A percentile compares a stretch with the other conserved stretches of the same genome.
Conservation (phyloP, 2,113 vertebrate species). For the Amia ocellicauda region DNA sequence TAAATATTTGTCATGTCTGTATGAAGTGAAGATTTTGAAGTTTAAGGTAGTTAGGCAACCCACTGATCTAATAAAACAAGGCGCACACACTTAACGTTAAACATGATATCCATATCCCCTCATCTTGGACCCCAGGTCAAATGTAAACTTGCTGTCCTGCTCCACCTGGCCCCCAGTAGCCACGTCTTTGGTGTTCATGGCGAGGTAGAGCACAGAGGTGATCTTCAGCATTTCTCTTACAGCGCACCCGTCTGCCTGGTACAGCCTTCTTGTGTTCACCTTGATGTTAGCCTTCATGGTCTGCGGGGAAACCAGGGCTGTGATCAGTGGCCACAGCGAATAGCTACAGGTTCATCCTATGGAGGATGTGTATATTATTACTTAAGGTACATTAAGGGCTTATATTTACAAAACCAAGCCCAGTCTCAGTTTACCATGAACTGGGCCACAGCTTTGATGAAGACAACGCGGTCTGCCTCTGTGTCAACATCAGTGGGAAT, state of each 20-base stretch:
- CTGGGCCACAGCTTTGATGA: conserved; percentile 90
- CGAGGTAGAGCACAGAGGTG: conserved; percentile 81
- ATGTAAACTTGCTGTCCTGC: conserved; percentile 86
- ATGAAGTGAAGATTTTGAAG: too few relatives aligned
- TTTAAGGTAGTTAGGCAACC: too few relatives aligned
- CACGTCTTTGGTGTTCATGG: conserved; percentile 84
- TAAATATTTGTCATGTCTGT: too few relatives aligned
- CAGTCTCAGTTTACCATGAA: conserved; percentile 78
- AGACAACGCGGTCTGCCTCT: conserved; percentile 89
- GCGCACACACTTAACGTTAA: too few relatives aligned
- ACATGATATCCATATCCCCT: conserved; percentile 24
- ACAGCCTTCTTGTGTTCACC: conserved; percentile 90
- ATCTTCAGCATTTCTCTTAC: conserved; percentile 94
- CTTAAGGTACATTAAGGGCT: too few relatives aligned
- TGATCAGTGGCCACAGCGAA: too few relatives aligned
- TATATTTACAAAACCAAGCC: too few relatives aligned
- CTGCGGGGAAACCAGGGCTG: conserved; percentile 47
- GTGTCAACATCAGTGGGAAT: conserved; percentile 86
- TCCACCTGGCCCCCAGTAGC: conserved; percentile 45
- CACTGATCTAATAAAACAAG: too few relatives aligned
- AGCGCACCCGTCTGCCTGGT: conserved; percentile 90
- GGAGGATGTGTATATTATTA: too few relatives aligned
- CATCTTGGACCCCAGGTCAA: conserved; percentile 85
- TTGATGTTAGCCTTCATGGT: conserved; percentile 94
- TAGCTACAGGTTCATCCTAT: too few relatives aligned